Conservation (phyloP, 2,888 invertebrate genomes). For the Pogonocherus hispidulus region DNA sequence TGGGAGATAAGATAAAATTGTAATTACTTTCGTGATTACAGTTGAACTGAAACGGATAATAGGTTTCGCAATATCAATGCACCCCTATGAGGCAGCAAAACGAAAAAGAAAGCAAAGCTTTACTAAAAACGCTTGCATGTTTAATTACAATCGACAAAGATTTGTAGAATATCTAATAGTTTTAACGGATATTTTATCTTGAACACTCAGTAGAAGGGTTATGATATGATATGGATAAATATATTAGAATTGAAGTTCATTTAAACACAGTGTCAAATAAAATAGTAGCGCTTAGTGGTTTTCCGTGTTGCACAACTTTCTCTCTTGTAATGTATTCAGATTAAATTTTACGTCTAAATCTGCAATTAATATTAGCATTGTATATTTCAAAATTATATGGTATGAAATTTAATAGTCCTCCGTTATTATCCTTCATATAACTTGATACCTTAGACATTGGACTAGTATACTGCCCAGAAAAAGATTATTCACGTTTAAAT, state of each 20-base stretch:
- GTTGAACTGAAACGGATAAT: conserved; percentile 60
- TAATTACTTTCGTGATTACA: conserved; percentile 66
- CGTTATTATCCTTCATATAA: conserved; percentile 32
- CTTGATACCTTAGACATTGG: background rate
- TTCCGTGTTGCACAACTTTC: conserved; percentile 31
- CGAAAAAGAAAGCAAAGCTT: background rate
- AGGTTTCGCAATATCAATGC: conserved; percentile 52
- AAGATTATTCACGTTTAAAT: background rate
- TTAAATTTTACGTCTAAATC: conserved; percentile 52
- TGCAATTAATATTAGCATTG: conserved; percentile 52
- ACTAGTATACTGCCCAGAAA: background rate
- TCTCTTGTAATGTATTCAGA: conserved; percentile 49
- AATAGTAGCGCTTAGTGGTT: conserved; percentile 26
- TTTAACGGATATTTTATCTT: too few species aligned
- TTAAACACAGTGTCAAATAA: background rate
- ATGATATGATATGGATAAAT: too few species aligned
- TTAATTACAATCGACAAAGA: background rate
- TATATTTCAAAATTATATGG: conserved; percentile 50
- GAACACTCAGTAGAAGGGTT: too few species aligned
- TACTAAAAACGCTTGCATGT: background rate
- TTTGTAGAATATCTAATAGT: too few species aligned
- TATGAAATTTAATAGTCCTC: conserved; percentile 44
- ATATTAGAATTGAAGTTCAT: background rate
- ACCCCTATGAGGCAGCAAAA: background rate
- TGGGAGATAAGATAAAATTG: conserved; percentile 64